Percentiles rank a stretch among this genome's conserved stretches.
Conservation (phyloP, 2,113 vertebrate genomes). For the Myanophis thanlyinensis region DNA sequence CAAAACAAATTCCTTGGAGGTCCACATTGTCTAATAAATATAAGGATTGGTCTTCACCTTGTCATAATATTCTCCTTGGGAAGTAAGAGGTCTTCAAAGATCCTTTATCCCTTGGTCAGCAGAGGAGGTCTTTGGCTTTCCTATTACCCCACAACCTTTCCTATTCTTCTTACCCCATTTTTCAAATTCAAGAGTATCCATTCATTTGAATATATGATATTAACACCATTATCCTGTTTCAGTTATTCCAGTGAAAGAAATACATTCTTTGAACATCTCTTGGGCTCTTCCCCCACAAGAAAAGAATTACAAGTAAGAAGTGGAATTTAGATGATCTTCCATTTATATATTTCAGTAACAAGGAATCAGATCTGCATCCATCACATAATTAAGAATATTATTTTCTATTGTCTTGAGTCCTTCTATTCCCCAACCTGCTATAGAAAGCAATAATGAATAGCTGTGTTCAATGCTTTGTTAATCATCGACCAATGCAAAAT, state of each 20-base stretch:
- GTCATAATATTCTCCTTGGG: not conserved
- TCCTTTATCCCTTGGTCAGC: not conserved
- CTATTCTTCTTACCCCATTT: not conserved
- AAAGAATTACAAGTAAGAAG: constrained; percentile 82
- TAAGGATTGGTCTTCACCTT: not conserved
- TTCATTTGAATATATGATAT: not conserved
- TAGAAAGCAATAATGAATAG: not conserved
- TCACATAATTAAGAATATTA: not conserved
- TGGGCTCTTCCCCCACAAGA: constrained; percentile 83
- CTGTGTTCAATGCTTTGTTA: not conserved
- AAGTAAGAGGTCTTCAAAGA: not conserved
- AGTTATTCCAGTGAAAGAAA: constrained; percentile 86
- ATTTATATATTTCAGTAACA: not conserved
- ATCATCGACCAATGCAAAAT: not conserved
- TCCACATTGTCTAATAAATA: not conserved
- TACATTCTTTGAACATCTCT: constrained; percentile 83
- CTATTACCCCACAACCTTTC: not conserved
- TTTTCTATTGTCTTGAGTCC: not conserved
- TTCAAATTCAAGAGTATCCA: not conserved
- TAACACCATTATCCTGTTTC: constrained; percentile 55
- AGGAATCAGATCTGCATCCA: not conserved
- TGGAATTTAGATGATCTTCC: not conserved
- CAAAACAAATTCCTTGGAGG: not conserved
- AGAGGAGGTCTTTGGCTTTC: not conserved
- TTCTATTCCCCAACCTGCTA: not conserved